These are phyloP conservation scores for Andrena fulva DNA, from an alignment of 2,888 invertebrate species.

Conservation along the genomic window DNA sequence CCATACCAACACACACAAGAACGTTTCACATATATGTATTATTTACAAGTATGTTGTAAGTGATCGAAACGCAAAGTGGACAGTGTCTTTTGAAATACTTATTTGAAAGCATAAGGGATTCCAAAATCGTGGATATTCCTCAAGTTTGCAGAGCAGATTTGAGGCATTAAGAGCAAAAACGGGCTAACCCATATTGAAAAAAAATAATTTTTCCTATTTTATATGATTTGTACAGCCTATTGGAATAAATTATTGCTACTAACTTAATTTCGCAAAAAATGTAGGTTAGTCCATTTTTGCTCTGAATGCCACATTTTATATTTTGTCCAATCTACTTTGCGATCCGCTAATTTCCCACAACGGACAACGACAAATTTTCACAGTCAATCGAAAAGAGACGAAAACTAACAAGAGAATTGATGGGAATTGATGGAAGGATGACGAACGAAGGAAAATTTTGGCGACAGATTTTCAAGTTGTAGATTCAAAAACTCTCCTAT, in stretches of 20 bases:
- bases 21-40: slow-evolving; percentile 82
- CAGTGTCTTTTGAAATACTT: background rate
- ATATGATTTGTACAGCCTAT: too few species aligned
- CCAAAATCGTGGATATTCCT: background rate
- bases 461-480: background rate
- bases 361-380: slow-evolving; percentile 55
- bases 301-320: too few species aligned
- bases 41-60: slow-evolving; percentile 80
- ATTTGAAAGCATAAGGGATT: background rate
- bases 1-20: slow-evolving; percentile 83
- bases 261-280: too few species aligned
- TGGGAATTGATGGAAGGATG: background rate
- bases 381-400: slow-evolving; percentile 51
- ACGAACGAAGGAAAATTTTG: slow-evolving; percentile 37
- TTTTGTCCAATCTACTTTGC: slow-evolving; percentile 45
- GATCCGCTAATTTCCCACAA: slow-evolving; percentile 57
- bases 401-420: slow-evolving; percentile 32
- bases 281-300: too few species aligned
- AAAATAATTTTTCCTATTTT: too few species aligned
- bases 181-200: too few species aligned
- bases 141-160: background rate
- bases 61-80: slow-evolving; percentile 65
- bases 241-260: too few species aligned
- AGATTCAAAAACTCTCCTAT: background rate
- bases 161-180: too few species aligned